Base-by-base conservation (phyloP, 2,888 invertebrate genomes). In the Hydrotaea cyrtoneurina region DNA sequence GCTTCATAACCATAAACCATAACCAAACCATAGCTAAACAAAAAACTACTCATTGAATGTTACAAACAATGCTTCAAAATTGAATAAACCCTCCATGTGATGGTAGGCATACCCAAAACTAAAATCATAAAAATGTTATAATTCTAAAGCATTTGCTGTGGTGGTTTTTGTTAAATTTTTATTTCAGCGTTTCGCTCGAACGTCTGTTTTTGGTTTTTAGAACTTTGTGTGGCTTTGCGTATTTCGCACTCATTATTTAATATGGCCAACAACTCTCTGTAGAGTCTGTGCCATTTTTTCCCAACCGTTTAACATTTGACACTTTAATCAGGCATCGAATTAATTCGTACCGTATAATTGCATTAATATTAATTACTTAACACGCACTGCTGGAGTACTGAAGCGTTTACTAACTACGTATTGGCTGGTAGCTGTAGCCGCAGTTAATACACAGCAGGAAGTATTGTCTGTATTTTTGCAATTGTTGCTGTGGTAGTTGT, bases 301-400 rank as follows among this genome's bases (percentile, higher is more conserved):
- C 75, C 80, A 72, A 69, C 75, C 78, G 79, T 82, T 85, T 85
- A 81, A 79, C 81, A 77, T 77, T 76, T 90, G 89, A 89, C 89
- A 90, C 89, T 90, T 90, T 90, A 90, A 90, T 90, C 90, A 90
- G 89, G 90, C 90, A 88, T 89, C 88, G 90, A 90, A 90, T 90
- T 90, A 90, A 90, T 90, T 90, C 89, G 88, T 87, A 88, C 88
- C 89, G 88, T 89, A 89, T 87, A 88, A 90, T 89, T 89, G 88
- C 90, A 90, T 90, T 90, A 89, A 90, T 89, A 90, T 90, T 90
- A 87, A 90, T 90, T 90, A 90, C 88, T 66, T 17, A n/a, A n/a
- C 11, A 10, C 66, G 10, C n/a, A 8, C n/a, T 62, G 36, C 2
- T 15, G 36, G 36, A 62, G 62, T 31, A 31, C 43, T 43, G 39